Evolutionary conservation across 2,888 invertebrate genomes (phyloP), one percentile per base, ranked within the genome.

Genomic region (Digitonthophagus gazella): DNA sequence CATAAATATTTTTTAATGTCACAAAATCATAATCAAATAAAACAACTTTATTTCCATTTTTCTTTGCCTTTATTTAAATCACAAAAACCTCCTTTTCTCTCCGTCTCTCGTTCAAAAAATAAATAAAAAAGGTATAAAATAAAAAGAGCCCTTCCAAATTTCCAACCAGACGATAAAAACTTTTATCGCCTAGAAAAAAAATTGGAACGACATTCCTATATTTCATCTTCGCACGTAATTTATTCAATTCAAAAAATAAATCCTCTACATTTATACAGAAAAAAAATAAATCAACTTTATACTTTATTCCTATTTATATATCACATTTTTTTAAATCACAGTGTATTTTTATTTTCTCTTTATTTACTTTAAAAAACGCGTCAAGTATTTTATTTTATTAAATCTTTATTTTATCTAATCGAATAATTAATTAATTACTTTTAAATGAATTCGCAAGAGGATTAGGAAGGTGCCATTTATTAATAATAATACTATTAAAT

Each of bases 381-480:
- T 44, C 28, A 22, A 55, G 66, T n/a, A 58, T 20, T 44, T 44
- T 44, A 44, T 44, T 44, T 64, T 64, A 57, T 64, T 15, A 15
- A 67, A 18, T 22, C 56, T 67, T 68, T 71, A 67, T 73, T 67
- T 72, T 72, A 72, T 73, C 74, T 70, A 72, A 69, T 71, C 67
- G n/a, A n/a, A n/a, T n/a, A n/a, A 44, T 44, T 11, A 44, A 67
- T 67, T 68, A 65, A 67, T 66, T 55, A 64, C 11, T 19, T 64
- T 19, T 22, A 22, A 64, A 6, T 11, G 15, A 15, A 64, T 61
- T 61, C 61, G 67, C 61, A 72, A 76, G 73, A 76, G 80, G 79
- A 79, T 76, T 73, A 79, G 79, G 77, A 76, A 78, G 81, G 79
- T 80, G 77, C 76, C 79, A 79, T 82, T 83, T 81, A 82, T 82